A percentile compares a stretch with the other conserved stretches of the same genome.
Conservation (phyloP, 2,113 vertebrate genomes). For the Apistogramma diplotaenia region DNA sequence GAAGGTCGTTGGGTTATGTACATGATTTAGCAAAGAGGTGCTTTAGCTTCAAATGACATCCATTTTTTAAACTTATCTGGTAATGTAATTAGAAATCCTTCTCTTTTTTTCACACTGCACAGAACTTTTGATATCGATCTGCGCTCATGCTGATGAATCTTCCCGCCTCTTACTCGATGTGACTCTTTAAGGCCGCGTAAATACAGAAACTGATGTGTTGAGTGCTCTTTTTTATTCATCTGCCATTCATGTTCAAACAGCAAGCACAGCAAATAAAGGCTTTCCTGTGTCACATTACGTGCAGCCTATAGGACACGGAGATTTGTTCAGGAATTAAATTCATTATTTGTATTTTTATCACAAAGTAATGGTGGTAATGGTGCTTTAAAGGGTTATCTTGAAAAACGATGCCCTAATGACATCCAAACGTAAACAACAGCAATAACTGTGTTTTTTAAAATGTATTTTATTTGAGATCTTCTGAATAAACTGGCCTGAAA, state of each 20-base stretch:
- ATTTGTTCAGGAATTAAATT: background rate
- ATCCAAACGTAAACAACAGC: background rate
- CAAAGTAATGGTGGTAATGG: background rate
- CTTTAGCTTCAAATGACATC: conserved; percentile 44
- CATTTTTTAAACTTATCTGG: background rate
- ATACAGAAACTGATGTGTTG: background rate
- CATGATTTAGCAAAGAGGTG: conserved; percentile 57
- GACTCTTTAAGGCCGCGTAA: background rate
- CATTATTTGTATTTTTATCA: background rate
- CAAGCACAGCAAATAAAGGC: background rate
- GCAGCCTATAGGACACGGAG: background rate
- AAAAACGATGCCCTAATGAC: background rate
- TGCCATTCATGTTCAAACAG: background rate
- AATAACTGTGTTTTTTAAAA: background rate
- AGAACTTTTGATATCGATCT: conserved; percentile 40
- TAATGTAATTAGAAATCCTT: conserved; percentile 46
- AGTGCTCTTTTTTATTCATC: background rate
- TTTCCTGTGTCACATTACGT: background rate
- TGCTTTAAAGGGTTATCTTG: background rate
- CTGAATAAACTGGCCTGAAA: background rate
- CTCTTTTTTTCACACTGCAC: background rate
- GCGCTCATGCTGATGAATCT: conserved; percentile 10
- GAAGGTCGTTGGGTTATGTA: conserved; percentile 58
- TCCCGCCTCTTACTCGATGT: background rate
- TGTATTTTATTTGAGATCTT: background rate